phyloP scores from a whole-genome alignment of 2,888 invertebrate genomes.

The Cephalotes varians region DNA sequence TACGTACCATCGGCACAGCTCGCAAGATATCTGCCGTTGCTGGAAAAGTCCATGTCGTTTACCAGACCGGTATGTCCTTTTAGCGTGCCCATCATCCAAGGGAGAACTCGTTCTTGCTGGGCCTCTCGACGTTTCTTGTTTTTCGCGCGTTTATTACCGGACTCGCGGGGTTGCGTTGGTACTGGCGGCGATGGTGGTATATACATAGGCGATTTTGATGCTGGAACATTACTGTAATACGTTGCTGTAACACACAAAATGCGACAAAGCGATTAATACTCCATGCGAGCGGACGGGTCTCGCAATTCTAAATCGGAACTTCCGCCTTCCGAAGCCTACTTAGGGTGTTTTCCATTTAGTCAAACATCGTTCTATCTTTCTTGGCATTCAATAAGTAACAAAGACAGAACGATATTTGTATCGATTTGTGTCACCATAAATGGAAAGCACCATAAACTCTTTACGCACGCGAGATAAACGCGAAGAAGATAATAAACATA shows the following conservation, averaged over 20 bases:
- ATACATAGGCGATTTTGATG: not conserved
- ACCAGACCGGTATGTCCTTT: slow-evolving; percentile 94
- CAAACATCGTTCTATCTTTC: too few relatives aligned
- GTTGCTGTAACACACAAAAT: not conserved
- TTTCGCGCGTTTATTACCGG: slow-evolving; percentile 75
- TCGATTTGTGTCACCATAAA: too few relatives aligned
- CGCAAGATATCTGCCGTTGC: slow-evolving; percentile 94
- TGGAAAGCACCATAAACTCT: too few relatives aligned
- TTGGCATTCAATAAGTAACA: too few relatives aligned
- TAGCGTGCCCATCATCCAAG: slow-evolving; percentile 92
- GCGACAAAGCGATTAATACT: not conserved
- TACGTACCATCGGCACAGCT: slow-evolving; percentile 93
- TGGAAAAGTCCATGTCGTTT: slow-evolving; percentile 92
- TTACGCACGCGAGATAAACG: not conserved
- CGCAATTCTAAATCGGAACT: not conserved
- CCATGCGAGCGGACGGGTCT: not conserved
- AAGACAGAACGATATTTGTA: too few relatives aligned
- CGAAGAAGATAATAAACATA: not conserved
- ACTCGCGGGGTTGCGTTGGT: not conserved
- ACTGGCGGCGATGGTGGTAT: not conserved
- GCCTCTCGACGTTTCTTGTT: slow-evolving; percentile 82
- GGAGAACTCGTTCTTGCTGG: slow-evolving; percentile 82
- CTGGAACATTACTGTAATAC: not conserved
- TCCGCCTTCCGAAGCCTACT: not conserved
- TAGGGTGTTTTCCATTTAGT: too few relatives aligned